Percentiles rank a stretch among this genome's conserved stretches.
These are phyloP conservation scores for Gasterosteus aculeatus DNA, from an alignment of 2,113 vertebrate species.

Conservation along the genomic window DNA sequence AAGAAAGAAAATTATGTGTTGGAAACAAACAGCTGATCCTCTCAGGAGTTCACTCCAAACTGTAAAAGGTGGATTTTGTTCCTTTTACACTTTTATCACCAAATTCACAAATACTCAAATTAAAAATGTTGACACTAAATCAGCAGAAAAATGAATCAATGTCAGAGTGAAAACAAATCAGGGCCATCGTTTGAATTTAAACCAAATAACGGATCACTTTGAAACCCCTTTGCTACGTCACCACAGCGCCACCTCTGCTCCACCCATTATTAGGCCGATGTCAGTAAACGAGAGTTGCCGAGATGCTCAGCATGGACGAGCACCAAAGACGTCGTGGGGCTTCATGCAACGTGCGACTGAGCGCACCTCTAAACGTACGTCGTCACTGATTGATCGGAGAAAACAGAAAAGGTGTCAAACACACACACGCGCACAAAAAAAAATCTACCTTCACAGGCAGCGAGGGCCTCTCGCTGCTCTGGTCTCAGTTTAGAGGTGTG, in stretches of 20 bases:
- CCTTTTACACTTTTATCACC: neutral
- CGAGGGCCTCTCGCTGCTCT: neutral
- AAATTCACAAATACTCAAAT: neutral
- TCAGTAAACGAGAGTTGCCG: too few relatives aligned
- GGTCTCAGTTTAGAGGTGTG: neutral
- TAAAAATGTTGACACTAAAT: neutral
- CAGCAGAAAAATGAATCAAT: neutral
- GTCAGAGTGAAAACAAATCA: constrained; percentile 6
- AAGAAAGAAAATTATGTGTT: too few relatives aligned
- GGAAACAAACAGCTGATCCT: too few relatives aligned
- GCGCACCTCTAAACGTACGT: too few relatives aligned
- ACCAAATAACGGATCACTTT: neutral
- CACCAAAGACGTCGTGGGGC: neutral
- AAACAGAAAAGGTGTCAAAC: too few relatives aligned
- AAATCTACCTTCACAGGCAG: too few relatives aligned
- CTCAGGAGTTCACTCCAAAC: neutral
- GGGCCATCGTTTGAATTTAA: neutral
- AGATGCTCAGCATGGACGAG: neutral
- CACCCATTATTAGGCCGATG: neutral
- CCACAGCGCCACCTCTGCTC: neutral
- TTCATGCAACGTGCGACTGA: neutral
- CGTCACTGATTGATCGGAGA: too few relatives aligned
- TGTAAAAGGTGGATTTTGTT: neutral
- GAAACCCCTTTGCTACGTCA: neutral
- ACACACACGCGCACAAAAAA: too few relatives aligned